Evolutionary conservation across 2,797 vertebrate genomes (phyloP).

Genomic region (Lutjanus argentimaculatus): DNA sequence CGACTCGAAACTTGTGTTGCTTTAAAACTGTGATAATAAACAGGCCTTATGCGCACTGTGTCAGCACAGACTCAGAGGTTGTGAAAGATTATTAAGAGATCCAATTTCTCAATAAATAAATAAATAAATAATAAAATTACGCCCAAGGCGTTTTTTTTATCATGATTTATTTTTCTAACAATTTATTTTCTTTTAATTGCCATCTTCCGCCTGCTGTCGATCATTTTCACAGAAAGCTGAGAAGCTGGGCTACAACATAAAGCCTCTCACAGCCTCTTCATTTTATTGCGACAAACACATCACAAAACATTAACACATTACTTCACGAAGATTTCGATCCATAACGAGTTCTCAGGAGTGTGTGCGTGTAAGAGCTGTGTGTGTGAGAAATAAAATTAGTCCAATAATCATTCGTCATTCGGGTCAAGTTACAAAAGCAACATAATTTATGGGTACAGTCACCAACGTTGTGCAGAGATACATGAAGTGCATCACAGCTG

Average conservation of each 20-base stretch:
- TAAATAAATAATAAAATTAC: conserved; percentile 37
- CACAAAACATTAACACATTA: conserved; percentile 81
- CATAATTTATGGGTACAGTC: conserved; percentile 69
- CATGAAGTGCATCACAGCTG: conserved; percentile 74
- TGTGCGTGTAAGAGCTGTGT: background rate
- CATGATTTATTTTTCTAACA: conserved; percentile 48
- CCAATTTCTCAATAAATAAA: background rate
- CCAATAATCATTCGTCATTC: conserved; percentile 63
- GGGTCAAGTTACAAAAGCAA: conserved; percentile 73
- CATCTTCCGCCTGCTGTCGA: conserved; percentile 55
- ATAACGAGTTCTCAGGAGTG: conserved; percentile 70
- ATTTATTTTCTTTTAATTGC: conserved; percentile 40
- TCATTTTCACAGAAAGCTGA: conserved; percentile 69
- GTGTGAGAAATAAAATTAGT: conserved; percentile 26
- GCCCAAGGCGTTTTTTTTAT: conserved; percentile 45
- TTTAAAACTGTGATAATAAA: background rate
- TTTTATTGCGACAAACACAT: conserved; percentile 79
- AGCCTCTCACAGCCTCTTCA: conserved; percentile 62
- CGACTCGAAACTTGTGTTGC: background rate
- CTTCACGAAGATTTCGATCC: conserved; percentile 81
- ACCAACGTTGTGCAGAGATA: conserved; percentile 75
- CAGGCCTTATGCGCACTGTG: background rate
- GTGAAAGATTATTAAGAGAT: conserved; percentile 5
- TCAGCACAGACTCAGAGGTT: conserved; percentile 1
- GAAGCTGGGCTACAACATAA: conserved; percentile 60